Percentiles rank a stretch among this genome's conserved stretches.
phyloP scores from a whole-genome alignment of 1,140 invertebrate species.

The Cephus cinctus region DNA sequence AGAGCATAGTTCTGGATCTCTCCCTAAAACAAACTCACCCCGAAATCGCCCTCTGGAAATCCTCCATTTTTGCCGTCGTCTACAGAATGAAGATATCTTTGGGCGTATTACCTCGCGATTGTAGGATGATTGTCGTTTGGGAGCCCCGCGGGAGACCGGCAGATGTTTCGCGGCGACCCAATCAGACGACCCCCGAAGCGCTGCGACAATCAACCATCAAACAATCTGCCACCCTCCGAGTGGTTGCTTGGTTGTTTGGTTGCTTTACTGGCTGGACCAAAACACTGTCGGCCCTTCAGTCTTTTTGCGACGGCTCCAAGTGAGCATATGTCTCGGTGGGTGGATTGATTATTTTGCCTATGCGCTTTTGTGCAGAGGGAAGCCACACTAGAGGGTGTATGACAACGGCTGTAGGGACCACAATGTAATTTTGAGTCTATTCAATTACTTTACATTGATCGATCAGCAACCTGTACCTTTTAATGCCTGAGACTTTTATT shows the following conservation, averaged over 20 bases:
- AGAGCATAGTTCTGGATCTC: too few relatives aligned
- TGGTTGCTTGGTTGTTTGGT: slow-evolving; percentile 35
- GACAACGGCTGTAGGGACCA: too few relatives aligned
- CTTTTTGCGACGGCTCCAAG: slow-evolving; percentile 28
- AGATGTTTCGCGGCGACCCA: slow-evolving; percentile 57
- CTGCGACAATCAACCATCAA: slow-evolving; percentile 54
- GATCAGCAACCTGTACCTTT: too few relatives aligned
- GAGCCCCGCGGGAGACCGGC: slow-evolving; percentile 54
- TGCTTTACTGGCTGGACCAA: too few relatives aligned
- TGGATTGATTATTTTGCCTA: slow-evolving; percentile 46
- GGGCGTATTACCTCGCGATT: slow-evolving; percentile 53
- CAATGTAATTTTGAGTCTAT: too few relatives aligned
- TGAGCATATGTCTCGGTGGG: slow-evolving; percentile 50
- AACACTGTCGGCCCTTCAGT: slow-evolving; percentile 26
- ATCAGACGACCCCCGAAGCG: slow-evolving; percentile 53
- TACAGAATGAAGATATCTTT: slow-evolving; percentile 50
- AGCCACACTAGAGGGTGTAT: too few relatives aligned
- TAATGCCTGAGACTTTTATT: too few relatives aligned
- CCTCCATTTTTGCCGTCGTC: slow-evolving; percentile 34
- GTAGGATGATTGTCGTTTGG: slow-evolving; percentile 51
- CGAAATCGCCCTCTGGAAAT: too few relatives aligned
- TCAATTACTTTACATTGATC: too few relatives aligned
- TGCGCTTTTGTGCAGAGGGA: too few relatives aligned
- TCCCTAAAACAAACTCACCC: too few relatives aligned
- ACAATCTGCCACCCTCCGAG: slow-evolving; percentile 50